Base-by-base conservation (phyloP, 2,888 invertebrate genomes). In the Azorinus chamasolen region DNA sequence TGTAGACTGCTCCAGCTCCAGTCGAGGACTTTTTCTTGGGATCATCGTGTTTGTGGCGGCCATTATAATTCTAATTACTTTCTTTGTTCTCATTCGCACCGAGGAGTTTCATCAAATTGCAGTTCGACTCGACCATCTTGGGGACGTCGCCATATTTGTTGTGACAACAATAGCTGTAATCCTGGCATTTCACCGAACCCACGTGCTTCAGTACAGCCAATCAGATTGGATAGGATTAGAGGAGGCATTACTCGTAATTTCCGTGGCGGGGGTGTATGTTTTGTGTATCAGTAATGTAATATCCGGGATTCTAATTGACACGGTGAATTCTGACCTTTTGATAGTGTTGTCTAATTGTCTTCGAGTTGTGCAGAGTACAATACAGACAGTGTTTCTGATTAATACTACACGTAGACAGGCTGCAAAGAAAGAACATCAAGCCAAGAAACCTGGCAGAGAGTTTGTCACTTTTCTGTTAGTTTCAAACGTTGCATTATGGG, bases 401-500 rank as follows among this genome's bases (percentile, higher is more conserved):
- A 98, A 98, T 92, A 97, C 97, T 0, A 96, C 97, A 20, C 96
- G 98, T 50, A 96, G 98, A 58, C 95, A 96, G 39, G 97, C 98
- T 22, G 97, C 97, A 91, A 95, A 97, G 66, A 97, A 97, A 0
- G 97, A 97, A 92, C 98, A 98, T 92, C 97, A 97, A 92, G 96
- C 97, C 87, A 97, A 96, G 93, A 98, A 98, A 94, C 98, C 98
- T 0, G 98, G 98, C 1, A 96, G 98, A 72, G 98, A 98, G 93
- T 96, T 98, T 75, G 97, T 99, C 81, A 98, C 98, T 77, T 98
- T 98, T 95, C 94, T 98, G 77, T 95, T 98, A 76, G 97, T 98
- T 92, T 97, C 97, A 94, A 98, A 98, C 93, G 96, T 98, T 87
- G 97, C 98, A 88, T 97, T 98, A 96, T 98, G 98, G 96, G 96